A percentile compares a stretch with the other conserved stretches of the same genome.
Evolutionary conservation across 2,113 vertebrate genomes (phyloP).

Genomic region (Podarcis cretensis): DNA sequence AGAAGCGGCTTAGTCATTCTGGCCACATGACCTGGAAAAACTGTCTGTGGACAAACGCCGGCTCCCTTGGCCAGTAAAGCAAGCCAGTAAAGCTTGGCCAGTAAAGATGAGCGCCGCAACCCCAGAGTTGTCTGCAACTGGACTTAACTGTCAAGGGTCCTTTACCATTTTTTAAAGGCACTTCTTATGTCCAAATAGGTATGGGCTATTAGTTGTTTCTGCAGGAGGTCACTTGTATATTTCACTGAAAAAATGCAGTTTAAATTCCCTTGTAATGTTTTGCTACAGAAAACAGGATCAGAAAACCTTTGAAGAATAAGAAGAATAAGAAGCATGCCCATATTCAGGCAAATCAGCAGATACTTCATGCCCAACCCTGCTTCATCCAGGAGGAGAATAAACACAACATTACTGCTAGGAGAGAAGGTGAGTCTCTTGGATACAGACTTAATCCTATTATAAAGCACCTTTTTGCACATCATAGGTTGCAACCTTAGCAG

Average conservation of each 20-base stretch:
- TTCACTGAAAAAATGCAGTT: not conserved
- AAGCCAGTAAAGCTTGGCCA: no score
- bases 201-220: not conserved
- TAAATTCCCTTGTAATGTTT: not conserved
- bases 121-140: no score
- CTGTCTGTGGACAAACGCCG: no score
- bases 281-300: constrained; percentile 52
- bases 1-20: no score
- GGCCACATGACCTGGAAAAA: no score
- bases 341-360: not conserved
- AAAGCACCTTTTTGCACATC: rapidly evolving
- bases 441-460: not conserved
- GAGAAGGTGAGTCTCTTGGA: constrained; percentile 54
- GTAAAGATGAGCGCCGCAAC: no score
- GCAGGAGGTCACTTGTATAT: not conserved
- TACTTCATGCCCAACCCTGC: not conserved
- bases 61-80: no score
- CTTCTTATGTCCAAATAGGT: no score
- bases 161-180: no score
- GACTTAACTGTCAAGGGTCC: no score
- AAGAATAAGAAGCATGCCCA: constrained; percentile 1
- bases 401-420: not conserved
- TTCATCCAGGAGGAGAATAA: not conserved
- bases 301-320: constrained; percentile 12
- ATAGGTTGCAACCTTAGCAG: not conserved